Percentiles rank a stretch among this genome's conserved stretches.
Conservation (phyloP, 1,140 invertebrate species). For the Andrena cerasifolii region DNA sequence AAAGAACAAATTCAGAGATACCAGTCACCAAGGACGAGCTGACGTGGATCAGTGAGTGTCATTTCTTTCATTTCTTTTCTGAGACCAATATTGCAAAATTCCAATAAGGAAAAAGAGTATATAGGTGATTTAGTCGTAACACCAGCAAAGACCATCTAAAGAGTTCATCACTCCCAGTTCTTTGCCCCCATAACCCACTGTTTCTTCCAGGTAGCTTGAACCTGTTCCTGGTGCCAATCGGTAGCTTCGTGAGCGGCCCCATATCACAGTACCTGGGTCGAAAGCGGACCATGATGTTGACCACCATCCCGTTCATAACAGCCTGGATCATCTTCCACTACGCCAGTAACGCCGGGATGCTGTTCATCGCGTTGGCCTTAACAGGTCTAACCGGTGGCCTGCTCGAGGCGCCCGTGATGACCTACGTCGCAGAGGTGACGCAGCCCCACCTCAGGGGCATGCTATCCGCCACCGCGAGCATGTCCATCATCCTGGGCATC, state of each 20-base stretch:
- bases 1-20: conserved; percentile 80
- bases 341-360: conserved; percentile 83
- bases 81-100: too few relatives aligned
- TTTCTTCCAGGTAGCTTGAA: conserved; percentile 88
- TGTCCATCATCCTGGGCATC: conserved; percentile 88
- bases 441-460: conserved; percentile 89
- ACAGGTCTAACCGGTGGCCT: conserved; percentile 89
- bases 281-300: conserved; percentile 87
- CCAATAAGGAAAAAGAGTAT: too few relatives aligned
- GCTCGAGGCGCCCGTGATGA: conserved; percentile 90
- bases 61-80: not conserved
- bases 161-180: too few relatives aligned
- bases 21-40: conserved; percentile 85
- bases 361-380: conserved; percentile 86
- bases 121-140: too few relatives aligned
- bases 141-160: too few relatives aligned
- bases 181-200: not conserved
- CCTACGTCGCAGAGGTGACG: conserved; percentile 91
- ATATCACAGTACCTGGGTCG: conserved; percentile 87
- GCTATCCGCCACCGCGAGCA: conserved; percentile 87
- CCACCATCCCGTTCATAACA: conserved; percentile 87
- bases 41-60: conserved; percentile 89
- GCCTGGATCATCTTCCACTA: conserved; percentile 89
- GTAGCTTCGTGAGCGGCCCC: conserved; percentile 88
- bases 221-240: conserved; percentile 89